A percentile compares a stretch with the other conserved stretches of the same genome.
Evolutionary conservation across 2,888 invertebrate genomes (phyloP).

Genomic region (Limnephilus lunatus): DNA sequence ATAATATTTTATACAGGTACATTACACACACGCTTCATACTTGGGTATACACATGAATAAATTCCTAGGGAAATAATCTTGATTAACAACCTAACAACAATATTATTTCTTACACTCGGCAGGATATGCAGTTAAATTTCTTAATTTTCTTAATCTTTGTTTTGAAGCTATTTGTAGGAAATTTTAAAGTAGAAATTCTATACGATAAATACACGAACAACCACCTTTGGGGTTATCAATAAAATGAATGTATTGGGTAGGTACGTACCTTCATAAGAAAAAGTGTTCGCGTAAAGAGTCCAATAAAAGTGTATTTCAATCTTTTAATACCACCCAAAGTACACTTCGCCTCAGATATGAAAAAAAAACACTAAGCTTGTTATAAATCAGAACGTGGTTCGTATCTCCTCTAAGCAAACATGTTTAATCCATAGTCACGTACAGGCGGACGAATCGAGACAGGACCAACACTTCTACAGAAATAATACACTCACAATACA

Average conservation of each 20-base stretch:
- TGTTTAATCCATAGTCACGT: slow-evolving; percentile 51
- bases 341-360: not conserved
- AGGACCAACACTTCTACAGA: slow-evolving; percentile 22
- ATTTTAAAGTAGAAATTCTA: not conserved
- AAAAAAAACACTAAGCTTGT: not conserved
- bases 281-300: not conserved
- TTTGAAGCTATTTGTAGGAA: not conserved
- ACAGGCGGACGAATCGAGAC: slow-evolving; percentile 14
- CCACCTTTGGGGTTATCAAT: not conserved
- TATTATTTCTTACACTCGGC: no score
- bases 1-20: no score
- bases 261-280: not conserved
- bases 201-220: not conserved
- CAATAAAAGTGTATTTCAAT: not conserved
- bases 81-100: no score
- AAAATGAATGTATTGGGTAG: not conserved
- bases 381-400: not conserved
- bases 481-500: slow-evolving; percentile 44
- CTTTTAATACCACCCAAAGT: not conserved
- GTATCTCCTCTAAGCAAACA: not conserved
- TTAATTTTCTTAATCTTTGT: not conserved
- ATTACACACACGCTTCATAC: no score
- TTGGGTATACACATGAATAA: no score
- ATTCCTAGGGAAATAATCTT: no score
- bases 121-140: not conserved